These are phyloP conservation scores for Calliopum simillimum DNA, from an alignment of 2,888 invertebrate genomes.

Conservation along the genomic window DNA sequence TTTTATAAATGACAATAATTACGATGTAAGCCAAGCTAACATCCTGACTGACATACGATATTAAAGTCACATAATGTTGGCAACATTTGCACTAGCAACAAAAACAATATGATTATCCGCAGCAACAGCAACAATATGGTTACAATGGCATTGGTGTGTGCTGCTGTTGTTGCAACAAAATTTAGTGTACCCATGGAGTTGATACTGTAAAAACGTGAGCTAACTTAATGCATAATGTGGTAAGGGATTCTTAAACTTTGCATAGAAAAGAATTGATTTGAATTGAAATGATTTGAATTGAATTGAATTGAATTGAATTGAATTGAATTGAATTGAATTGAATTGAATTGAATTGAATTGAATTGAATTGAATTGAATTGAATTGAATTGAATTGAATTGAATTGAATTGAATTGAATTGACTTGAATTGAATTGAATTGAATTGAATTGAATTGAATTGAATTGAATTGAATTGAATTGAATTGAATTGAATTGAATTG, in stretches of 20 bases:
- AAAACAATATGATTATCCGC: background rate
- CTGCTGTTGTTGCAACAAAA: background rate
- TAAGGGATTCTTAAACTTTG: background rate
- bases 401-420: too few species aligned
- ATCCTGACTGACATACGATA: background rate
- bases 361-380: too few species aligned
- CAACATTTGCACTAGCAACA: background rate
- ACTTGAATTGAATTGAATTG: too few species aligned
- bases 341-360: too few species aligned
- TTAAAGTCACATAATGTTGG: conserved; percentile 9
- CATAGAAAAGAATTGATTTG: too few species aligned
- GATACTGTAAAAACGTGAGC: background rate
- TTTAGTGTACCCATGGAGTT: background rate
- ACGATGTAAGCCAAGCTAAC: conserved; percentile 6
- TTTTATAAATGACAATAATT: conserved; percentile 1
- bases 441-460: too few species aligned
- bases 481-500: too few species aligned
- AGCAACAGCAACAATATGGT: background rate
- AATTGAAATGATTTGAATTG: too few species aligned
- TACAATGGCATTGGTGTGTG: background rate
- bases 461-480: too few species aligned
- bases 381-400: too few species aligned
- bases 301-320: too few species aligned
- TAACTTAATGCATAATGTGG: background rate
- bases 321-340: too few species aligned